Percentiles rank a stretch among this genome's conserved stretches.
These are phyloP conservation scores for Oophaga sylvatica DNA, from an alignment of 2,797 vertebrate species.

Conservation along the genomic window DNA sequence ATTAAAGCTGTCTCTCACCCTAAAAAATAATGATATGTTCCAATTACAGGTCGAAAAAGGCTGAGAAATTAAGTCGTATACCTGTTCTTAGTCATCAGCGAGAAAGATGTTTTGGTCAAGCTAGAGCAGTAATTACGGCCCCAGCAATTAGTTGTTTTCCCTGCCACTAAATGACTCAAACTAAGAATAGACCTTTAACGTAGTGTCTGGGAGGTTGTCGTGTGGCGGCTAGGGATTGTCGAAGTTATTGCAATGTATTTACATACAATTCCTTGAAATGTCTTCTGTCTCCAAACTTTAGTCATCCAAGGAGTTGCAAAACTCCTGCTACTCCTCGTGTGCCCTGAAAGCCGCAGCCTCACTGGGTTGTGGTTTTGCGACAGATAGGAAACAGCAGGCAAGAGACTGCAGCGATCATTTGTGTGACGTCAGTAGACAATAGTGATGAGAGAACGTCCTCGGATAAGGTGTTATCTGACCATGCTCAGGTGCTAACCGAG, in stretches of 20 bases:
- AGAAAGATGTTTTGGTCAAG: not conserved
- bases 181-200: not conserved
- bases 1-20: slow-evolving; percentile 35
- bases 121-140: not conserved
- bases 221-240: not conserved
- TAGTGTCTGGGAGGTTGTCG: not conserved
- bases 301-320: not conserved
- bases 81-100: slow-evolving; percentile 27
- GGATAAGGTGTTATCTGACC: too few species aligned
- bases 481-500: too few species aligned
- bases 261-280: not conserved
- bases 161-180: not conserved
- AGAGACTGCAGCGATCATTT: too few species aligned
- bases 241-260: not conserved
- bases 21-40: slow-evolving; percentile 22
- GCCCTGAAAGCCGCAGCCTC: not conserved
- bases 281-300: not conserved
- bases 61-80: slow-evolving; percentile 15
- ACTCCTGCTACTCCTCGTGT: not conserved
- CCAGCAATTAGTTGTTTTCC: not conserved
- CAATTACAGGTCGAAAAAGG: slow-evolving; percentile 31
- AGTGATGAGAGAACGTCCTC: too few species aligned
- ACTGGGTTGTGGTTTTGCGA: not conserved
- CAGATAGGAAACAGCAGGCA: not conserved
- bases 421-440: too few species aligned